These are phyloP conservation scores for Andrena flavipes DNA, from an alignment of 2,888 invertebrate species.

Conservation along the genomic window DNA sequence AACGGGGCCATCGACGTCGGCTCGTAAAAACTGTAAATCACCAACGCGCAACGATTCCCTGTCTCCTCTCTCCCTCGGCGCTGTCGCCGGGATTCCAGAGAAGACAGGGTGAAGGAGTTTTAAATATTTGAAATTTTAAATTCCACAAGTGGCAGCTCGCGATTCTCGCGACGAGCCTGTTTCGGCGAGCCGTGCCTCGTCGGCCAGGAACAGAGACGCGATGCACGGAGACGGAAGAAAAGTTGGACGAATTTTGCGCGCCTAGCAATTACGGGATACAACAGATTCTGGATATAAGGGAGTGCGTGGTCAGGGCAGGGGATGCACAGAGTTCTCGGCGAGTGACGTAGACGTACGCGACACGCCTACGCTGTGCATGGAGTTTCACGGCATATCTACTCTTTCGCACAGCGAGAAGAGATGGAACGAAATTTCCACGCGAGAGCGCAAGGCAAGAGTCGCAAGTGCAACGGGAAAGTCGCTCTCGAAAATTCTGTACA, in stretches of 20 bases:
- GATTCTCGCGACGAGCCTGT: constrained; percentile 50
- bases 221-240: constrained; percentile 21
- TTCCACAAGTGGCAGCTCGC: neutral
- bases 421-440: constrained; percentile 51
- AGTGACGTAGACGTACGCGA: constrained; percentile 46
- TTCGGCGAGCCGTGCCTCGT: constrained; percentile 30
- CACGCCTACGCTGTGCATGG: constrained; percentile 10
- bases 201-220: constrained; percentile 24
- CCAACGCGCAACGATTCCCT: neutral
- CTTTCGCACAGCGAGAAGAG: constrained; percentile 11
- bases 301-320: constrained; percentile 52
- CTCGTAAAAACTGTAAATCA: constrained; percentile 29
- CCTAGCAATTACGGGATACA: constrained; percentile 38
- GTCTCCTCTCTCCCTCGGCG: neutral
- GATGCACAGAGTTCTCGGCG: constrained; percentile 40
- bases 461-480: constrained; percentile 47
- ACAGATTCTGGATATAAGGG: constrained; percentile 39
- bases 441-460: constrained; percentile 52
- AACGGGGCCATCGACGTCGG: constrained; percentile 35
- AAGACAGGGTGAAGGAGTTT: no score
- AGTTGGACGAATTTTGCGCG: constrained; percentile 36
- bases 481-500: constrained; percentile 53
- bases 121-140: constrained; percentile 7
- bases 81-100: neutral
- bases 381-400: constrained; percentile 29